phyloP scores from a whole-genome alignment of 2,797 vertebrate genomes.

The Cottoperca gobio region DNA sequence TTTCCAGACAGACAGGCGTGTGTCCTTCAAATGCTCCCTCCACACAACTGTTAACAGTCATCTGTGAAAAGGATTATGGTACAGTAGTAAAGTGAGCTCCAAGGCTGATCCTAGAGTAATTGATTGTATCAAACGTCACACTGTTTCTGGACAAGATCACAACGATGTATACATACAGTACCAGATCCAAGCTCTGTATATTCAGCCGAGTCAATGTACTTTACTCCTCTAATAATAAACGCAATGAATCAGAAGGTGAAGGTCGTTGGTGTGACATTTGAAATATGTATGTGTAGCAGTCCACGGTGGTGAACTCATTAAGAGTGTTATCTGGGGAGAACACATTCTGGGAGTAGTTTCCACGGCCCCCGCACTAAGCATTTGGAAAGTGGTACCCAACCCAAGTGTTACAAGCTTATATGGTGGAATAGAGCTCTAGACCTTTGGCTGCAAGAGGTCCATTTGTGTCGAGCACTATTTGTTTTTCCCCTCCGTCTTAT shows the following conservation, averaged over 20 bases:
- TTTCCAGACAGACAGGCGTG: conserved; percentile 37
- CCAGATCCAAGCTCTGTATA: conserved; percentile 23
- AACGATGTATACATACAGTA: conserved; percentile 12
- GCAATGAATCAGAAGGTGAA: background rate
- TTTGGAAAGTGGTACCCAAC: conserved; percentile 76
- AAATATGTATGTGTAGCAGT: conserved; percentile 61
- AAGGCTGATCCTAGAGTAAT: conserved; percentile 55
- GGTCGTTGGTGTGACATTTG: conserved; percentile 53
- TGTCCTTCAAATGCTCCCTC: conserved; percentile 66
- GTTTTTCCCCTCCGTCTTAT: conserved; percentile 79
- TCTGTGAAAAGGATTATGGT: conserved; percentile 74
- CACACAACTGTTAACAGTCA: conserved; percentile 60
- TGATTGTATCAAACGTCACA: conserved; percentile 61
- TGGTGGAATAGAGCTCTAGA: conserved; percentile 63
- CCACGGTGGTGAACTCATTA: conserved; percentile 63
- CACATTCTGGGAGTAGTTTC: conserved; percentile 72
- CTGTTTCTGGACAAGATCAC: conserved; percentile 45
- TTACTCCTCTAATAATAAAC: conserved; percentile 17
- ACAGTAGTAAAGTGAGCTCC: conserved; percentile 58
- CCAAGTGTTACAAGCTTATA: conserved; percentile 75
- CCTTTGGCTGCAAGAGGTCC: conserved; percentile 60
- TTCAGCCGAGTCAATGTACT: background rate
- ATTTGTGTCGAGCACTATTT: conserved; percentile 74
- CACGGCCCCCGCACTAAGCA: conserved; percentile 60
- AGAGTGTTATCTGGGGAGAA: conserved; percentile 68